Base-by-base conservation (phyloP, 2,113 vertebrate genomes). In the Clarias magur region DNA sequence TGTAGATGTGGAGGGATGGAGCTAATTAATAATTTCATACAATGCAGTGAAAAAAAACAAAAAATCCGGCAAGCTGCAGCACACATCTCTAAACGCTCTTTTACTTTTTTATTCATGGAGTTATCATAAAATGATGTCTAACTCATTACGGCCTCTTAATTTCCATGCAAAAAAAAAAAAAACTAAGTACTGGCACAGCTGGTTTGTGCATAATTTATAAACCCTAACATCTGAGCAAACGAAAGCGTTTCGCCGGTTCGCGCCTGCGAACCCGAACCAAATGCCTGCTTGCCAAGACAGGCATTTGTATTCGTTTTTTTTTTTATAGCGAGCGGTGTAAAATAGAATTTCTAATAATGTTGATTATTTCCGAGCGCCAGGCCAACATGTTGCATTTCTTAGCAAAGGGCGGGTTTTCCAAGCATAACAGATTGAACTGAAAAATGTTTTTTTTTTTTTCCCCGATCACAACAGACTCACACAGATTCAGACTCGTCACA, bases 191-290 rank as follows among this genome's bases (percentile, higher is more conserved):
- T 93, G 88, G 81, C 94, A 91, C 87, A 92, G 91, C 88, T 90
- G 87, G 82, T 88, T 91, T 89, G 56, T 94, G 91, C 92, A 95
- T 94, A 89, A 95, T 96, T 94, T 89, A 96, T 92, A 86, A 56
- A 16, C 82, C 86, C 87, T 92, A 93, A 94, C 92, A 95, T 95
- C 90, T 91, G 91, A 94, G 87, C 93, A 90, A 92, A 91, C 85
- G n/a, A 88, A 92, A 76, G 48, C 23, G 57, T 92, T 92, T 91
- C 80, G 93, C 91, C 91, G 92, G 88, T 91, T 85, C 85, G 88
- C 11, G 88, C 11, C 80, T 38, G 83, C 76, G 87, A 92, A 93
- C 92, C 72, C 88, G 84, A 88, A 88, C 78, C 48, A 91, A 87
- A 87, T 89, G 82, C 80, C 86, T 54, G 87, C 88, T 88, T 87